A percentile compares a stretch with the other conserved stretches of the same genome.
Conservation (phyloP, 2,888 invertebrate genomes). For the Oscheius sp. region DNA sequence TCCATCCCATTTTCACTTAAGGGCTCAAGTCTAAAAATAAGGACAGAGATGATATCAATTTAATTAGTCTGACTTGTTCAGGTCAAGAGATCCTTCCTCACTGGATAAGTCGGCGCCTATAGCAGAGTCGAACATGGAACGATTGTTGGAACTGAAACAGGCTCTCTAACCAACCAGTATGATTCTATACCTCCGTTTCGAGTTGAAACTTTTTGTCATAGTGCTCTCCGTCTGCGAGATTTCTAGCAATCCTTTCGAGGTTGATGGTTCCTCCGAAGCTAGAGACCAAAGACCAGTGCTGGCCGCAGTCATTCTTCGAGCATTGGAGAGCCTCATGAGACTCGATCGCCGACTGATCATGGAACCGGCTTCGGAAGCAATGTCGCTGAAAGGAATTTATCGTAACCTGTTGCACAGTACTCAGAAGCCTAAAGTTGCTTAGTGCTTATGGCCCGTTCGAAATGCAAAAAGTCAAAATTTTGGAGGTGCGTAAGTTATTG, state of each 20-base stretch:
- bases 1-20: constrained; percentile 52
- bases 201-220: constrained; percentile 45
- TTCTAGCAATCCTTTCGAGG: constrained; percentile 24
- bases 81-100: constrained; percentile 53
- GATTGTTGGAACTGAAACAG: constrained; percentile 39
- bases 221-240: constrained; percentile 32
- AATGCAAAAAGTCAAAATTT: no score
- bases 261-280: constrained; percentile 35
- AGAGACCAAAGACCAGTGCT: constrained; percentile 31
- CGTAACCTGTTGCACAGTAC: background rate
- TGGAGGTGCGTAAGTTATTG: no score
- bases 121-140: constrained; percentile 66
- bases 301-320: background rate
- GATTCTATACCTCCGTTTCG: constrained; percentile 39
- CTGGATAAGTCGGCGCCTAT: constrained; percentile 60
- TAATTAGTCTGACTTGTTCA: constrained; percentile 1
- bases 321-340: constrained; percentile 13
- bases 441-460: no score
- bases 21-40: constrained; percentile 9
- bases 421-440: no score
- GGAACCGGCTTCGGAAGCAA: constrained; percentile 37
- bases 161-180: background rate
- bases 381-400: constrained; percentile 24
- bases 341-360: constrained; percentile 23
- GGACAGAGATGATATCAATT: background rate